Evolutionary conservation across 2,797 vertebrate species (phyloP), one percentile per base, ranked within the genome.

Genomic region (Myripristis jacobus): DNA sequence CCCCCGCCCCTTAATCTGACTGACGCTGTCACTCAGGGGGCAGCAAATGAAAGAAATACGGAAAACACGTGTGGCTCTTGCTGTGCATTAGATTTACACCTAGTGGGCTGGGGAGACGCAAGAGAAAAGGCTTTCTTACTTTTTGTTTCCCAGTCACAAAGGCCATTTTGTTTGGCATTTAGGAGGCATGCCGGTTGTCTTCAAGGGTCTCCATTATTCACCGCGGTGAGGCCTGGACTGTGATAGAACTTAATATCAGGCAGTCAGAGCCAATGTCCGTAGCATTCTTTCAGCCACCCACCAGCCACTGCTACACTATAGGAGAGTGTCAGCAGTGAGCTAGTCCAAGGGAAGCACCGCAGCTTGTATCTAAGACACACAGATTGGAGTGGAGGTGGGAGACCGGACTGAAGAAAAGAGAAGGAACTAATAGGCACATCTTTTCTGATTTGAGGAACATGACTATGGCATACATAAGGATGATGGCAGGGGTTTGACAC

Each of bases 381-480:
- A 85, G 75, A 87, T 69, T 77, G 62, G 77, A 77, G 82, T 60
- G 66, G 80, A 91, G 81, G 83, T 77, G 77, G 82, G 63, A 83
- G 80, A 82, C 73, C 19, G 59, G 67, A 84, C 81, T 75, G 84
- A 83, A 77, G 84, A 84, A 89, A 72, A 86, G 79, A 90, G 78
- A 82, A 58, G 69, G 76, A 88, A 86, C 87, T 89, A 89, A 92
- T 85, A 78, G 84, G 79, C 88, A 90, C 86, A 88, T 90, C 83
- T 89, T 79, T 75, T 84, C 82, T 84, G 84, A 92, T 90, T 90
- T 86, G 70, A 88, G 79, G 77, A 87, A 91, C 87, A 84, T 67
- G 79, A 86, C 82, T 81, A 72, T 75, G 85, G 86, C 81, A 87
- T 89, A 67, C 86, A 88, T 88, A 71, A 83, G 88, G 88, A 89